These are phyloP conservation scores for Asteroscopus sphinx DNA, from an alignment of 2,888 invertebrate genomes.

Conservation along the genomic window DNA sequence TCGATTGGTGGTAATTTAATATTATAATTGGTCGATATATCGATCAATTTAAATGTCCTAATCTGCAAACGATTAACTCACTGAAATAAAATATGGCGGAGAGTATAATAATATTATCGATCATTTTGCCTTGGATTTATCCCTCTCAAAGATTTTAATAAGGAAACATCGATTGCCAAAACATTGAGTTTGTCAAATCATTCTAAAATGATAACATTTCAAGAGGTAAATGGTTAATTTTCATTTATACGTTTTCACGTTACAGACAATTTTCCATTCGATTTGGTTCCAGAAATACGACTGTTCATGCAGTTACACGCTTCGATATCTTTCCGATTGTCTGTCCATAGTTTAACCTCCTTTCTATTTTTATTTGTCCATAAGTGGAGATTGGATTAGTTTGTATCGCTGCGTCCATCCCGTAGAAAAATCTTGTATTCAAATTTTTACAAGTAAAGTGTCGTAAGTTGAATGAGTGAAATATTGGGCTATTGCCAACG, in stretches of 20 bases:
- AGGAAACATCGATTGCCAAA: no score
- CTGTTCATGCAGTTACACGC: conserved; percentile 54
- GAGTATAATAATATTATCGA: no score
- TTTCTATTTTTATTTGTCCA: conserved; percentile 50
- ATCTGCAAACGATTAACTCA: no score
- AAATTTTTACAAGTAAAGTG: conserved; percentile 23
- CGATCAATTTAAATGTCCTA: no score
- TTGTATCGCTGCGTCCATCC: conserved; percentile 28
- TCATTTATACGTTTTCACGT: conserved; percentile 29
- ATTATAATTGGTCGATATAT: no score
- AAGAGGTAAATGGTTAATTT: conserved; percentile 18
- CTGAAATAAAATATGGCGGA: no score
- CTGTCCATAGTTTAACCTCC: conserved; percentile 50
- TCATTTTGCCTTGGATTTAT: no score
- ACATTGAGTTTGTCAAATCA: no score
- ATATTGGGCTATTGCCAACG: conserved; percentile 34
- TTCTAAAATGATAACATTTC: no score
- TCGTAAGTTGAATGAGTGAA: conserved; percentile 40
- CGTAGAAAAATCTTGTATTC: conserved; percentile 32
- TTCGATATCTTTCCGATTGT: conserved; percentile 55
- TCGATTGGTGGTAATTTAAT: no score
- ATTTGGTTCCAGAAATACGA: conserved; percentile 49
- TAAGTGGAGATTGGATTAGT: conserved; percentile 55
- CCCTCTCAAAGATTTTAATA: no score
- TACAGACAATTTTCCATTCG: conserved; percentile 51